Evolutionary conservation across 2,888 invertebrate species (phyloP).

Genomic region (Eurois occulta): DNA sequence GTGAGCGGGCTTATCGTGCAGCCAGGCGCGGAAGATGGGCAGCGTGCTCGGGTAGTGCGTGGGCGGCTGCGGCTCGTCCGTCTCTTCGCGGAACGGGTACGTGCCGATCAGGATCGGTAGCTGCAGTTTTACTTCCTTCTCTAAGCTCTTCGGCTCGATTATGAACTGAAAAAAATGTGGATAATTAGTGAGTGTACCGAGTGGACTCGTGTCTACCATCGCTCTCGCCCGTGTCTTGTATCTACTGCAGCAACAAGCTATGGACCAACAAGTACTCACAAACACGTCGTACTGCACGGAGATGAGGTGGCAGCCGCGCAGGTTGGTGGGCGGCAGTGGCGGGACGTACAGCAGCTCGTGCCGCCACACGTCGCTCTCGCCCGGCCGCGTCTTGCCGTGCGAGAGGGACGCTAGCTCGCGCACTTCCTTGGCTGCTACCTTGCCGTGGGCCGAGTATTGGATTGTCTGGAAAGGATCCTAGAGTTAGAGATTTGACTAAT

Average conservation of each 20-base stretch:
- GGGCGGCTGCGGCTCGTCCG: constrained; percentile 92
- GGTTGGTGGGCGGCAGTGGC: constrained; percentile 97
- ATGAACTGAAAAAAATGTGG: constrained; percentile 92
- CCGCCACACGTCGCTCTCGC: constrained; percentile 95
- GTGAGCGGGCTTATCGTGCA: constrained; percentile 92
- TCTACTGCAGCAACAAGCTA: not conserved
- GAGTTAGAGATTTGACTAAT: not conserved
- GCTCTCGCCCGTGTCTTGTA: not conserved
- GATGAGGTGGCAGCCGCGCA: constrained; percentile 98
- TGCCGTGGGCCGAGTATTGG: constrained; percentile 96
- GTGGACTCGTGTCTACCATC: not conserved
- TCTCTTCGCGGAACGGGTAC: constrained; percentile 94
- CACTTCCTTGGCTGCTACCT: constrained; percentile 96
- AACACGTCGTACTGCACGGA: constrained; percentile 98
- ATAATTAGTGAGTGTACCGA: not conserved
- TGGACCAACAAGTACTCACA: constrained; percentile 91
- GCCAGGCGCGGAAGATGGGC: constrained; percentile 97
- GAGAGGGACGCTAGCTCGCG: constrained; percentile 95
- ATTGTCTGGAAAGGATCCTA: constrained; percentile 91
- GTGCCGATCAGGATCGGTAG: constrained; percentile 97
- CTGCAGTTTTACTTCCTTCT: constrained; percentile 97
- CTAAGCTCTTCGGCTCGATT: constrained; percentile 97
- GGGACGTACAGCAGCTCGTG: constrained; percentile 97
- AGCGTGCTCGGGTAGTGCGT: constrained; percentile 98
- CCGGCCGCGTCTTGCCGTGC: constrained; percentile 95